These are phyloP conservation scores for Sigmodon hispidus DNA, from an alignment of 2,113 vertebrate species.

Conservation along the genomic window DNA sequence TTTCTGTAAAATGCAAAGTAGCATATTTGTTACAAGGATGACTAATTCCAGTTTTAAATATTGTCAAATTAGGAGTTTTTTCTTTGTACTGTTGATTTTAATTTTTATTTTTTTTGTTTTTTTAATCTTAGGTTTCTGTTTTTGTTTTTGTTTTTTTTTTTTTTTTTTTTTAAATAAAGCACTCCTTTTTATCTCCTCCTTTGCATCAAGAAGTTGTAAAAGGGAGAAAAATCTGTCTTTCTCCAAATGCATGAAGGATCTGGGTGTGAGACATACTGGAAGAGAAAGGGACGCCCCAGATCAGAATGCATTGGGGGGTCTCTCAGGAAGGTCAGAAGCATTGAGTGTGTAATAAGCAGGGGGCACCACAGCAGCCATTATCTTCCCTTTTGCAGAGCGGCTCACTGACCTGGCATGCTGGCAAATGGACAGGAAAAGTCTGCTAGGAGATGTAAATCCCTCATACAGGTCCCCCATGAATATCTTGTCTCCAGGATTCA, in stretches of 20 bases:
- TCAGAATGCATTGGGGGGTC: constrained; percentile 86
- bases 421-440: constrained; percentile 98
- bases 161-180: background rate
- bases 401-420: constrained; percentile 94
- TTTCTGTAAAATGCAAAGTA: background rate
- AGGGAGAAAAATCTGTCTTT: background rate
- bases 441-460: constrained; percentile 94
- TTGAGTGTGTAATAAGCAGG: constrained; percentile 93
- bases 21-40: background rate
- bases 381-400: constrained; percentile 90
- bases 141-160: background rate
- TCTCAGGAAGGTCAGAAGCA: constrained; percentile 93
- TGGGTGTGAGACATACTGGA: constrained; percentile 58
- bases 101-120: background rate
- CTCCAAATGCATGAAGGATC: constrained; percentile 28
- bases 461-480: constrained; percentile 89
- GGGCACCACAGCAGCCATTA: constrained; percentile 91
- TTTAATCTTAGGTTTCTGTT: too few relatives aligned
- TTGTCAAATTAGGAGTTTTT: background rate
- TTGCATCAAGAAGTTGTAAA: background rate
- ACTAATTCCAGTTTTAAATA: background rate
- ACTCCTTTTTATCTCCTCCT: background rate
- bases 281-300: constrained; percentile 81
- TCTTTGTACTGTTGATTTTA: background rate
- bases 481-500: constrained; percentile 90